Base-by-base conservation (phyloP, 53 echinoderm and acorn worm species). In the Paelopatides confundens region DNA sequence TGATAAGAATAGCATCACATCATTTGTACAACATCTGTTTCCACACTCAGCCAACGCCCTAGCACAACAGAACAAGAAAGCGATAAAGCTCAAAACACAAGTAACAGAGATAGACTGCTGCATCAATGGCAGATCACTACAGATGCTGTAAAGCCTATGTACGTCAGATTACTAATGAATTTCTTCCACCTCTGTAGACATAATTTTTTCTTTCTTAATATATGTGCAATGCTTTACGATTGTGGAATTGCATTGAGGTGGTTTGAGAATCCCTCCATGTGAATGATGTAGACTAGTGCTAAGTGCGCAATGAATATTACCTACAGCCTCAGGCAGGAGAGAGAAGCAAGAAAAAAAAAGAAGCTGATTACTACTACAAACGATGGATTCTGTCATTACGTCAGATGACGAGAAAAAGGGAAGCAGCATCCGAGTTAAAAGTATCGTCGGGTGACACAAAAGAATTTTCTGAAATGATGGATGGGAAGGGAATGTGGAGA, bases 11-110 rank as follows among this genome's bases (percentile, higher is more conserved):
- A n/a, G n/a, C n/a, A n/a, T 31, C 68, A 31, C 24, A 8, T 31
- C 33, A 29, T 9, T 7, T 34, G 15, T n/a, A 34, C 32, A 26
- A 35, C 35, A 67, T 35, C 68, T 67, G 32, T 67, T 67, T 67
- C 35, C 32, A 67, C 79, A 52, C 51, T 54, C 51, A 53, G 79
- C 79, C 79, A 79, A 79, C 79, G 79, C 79, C 79, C 79, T 79
- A 51, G 33, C 79, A 79, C 29, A 17, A 28, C 51, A 8, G 68
- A 67, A 35, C 35, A 12, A 67, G 32, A 27, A 13, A 66, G 32
- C 7, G 7, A 67, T 17, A 31, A 26, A 30, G 8, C 68, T 8
- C 68, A 35, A 64, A 18, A 31, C 32, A 67, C 68, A 18, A 31
- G 68, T 0, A 7, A 67, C 4, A 31, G 9, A 31, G 32, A 31